Percentiles rank a stretch among this genome's conserved stretches.
Conservation (phyloP, 2,113 vertebrate species). For the Cyanoramphus novaezelandiae region DNA sequence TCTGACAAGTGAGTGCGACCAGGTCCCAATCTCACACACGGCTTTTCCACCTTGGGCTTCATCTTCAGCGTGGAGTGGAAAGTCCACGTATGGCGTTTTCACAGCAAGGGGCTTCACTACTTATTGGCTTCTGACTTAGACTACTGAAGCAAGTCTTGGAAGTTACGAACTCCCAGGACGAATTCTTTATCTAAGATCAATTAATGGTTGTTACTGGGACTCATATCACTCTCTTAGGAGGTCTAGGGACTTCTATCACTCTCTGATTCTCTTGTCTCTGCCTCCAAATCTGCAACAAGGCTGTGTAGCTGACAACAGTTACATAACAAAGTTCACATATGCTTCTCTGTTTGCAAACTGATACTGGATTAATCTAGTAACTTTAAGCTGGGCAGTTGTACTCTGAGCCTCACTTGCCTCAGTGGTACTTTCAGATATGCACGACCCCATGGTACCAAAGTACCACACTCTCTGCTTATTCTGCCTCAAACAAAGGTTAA, state of each 20-base stretch:
- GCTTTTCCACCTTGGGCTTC: neutral
- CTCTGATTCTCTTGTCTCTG: neutral
- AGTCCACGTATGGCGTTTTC: neutral
- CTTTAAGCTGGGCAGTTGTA: neutral
- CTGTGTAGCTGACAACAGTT: neutral
- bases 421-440: neutral
- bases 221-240: neutral
- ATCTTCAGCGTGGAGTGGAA: neutral
- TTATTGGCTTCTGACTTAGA: neutral
- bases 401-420: neutral
- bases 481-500: neutral
- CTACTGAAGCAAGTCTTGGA: neutral
- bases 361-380: neutral
- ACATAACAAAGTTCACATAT: neutral
- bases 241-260: neutral
- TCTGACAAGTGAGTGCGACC: neutral
- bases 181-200: neutral
- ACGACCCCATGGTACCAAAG: neutral
- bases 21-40: fast-evolving
- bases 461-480: neutral
- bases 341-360: neutral
- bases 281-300: neutral
- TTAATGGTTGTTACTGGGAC: neutral
- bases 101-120: neutral
- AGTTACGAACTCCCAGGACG: neutral